Conservation (phyloP, 2,888 invertebrate genomes). For the Caenorhabditis sp. region DNA sequence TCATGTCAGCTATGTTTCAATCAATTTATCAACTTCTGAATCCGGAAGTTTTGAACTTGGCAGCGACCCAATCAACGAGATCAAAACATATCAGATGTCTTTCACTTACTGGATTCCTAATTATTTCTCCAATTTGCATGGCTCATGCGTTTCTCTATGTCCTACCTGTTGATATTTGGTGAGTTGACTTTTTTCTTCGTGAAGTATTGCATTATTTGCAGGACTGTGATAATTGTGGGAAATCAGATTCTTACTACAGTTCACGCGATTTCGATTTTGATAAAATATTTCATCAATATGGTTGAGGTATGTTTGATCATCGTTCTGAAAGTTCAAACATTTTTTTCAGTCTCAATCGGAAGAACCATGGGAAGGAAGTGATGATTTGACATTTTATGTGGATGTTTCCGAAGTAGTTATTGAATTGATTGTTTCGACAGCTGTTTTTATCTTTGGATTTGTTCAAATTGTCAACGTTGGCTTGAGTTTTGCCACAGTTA, state of each 20-base stretch:
- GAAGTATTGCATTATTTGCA: too few species aligned
- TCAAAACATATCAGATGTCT: constrained; percentile 57
- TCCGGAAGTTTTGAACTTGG: constrained; percentile 74
- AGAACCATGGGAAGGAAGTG: constrained; percentile 74
- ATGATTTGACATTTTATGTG: constrained; percentile 75
- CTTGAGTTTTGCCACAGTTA: constrained; percentile 52
- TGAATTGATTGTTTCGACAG: constrained; percentile 75
- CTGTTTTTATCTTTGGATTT: constrained; percentile 75
- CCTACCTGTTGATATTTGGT: constrained; percentile 62
- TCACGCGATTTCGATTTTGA: constrained; percentile 74
- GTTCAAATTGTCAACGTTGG: constrained; percentile 35
- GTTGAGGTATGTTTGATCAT: constrained; percentile 30
- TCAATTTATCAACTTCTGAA: constrained; percentile 75
- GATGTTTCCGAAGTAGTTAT: constrained; percentile 73
- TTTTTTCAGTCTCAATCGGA: constrained; percentile 58
- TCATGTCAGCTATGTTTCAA: constrained; percentile 75
- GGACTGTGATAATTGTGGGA: constrained; percentile 74
- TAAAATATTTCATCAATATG: constrained; percentile 73
- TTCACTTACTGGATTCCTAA: constrained; percentile 45
- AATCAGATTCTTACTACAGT: constrained; percentile 74
- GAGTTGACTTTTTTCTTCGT: constrained; percentile 4
- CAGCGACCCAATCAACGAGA: constrained; percentile 68
- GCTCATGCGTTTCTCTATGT: constrained; percentile 45
- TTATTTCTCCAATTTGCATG: constrained; percentile 49
- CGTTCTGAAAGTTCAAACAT: background rate